Evolutionary conservation across 2,888 invertebrate species (phyloP), one percentile per base, ranked within the genome.

Genomic region (Eupithecia subumbrata): DNA sequence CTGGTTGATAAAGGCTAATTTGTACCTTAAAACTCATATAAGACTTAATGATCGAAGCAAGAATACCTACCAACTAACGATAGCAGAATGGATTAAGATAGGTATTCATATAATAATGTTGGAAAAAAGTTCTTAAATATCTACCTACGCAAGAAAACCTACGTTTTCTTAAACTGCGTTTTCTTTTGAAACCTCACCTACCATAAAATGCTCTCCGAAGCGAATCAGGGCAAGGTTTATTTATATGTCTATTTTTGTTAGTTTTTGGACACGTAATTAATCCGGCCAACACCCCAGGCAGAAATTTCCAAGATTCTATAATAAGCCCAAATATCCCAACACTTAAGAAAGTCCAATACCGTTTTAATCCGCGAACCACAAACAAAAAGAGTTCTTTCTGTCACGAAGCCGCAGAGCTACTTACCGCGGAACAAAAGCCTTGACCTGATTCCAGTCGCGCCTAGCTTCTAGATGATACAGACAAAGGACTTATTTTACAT

Each of bases 361-460:
- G 37, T 68, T 73, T 52, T 63, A 76, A 73, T 68, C 48, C 60
- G 60, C 45, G 25, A 69, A 60, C 52, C 60, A 60, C 69, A 52
- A 74, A 72, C 67, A 71, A 71, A 72, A 78, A 73, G 72, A 72
- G 34, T 69, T 73, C 71, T 78, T 78, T 79, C 70, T 72, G 52
- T 76, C 73, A 73, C 69, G 80, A 81, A 83, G 80, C 83, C 80
- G 78, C 83, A 75, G 48, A 71, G 79, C 78, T 79, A 78, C 80
- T 79, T 77, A 74, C 71, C 79, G 78, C 74, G 80, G 80, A 83
- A 80, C 80, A 79, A 84, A 82, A 80, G 81, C 86, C 87, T 85
- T 86, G 86, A 86, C 87, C 87, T 82, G 82, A 78, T 84, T 87
- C 81, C 78, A 60, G 74, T 75, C 74, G 75, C 75, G 80, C 80